Percentiles rank a stretch among this genome's conserved stretches.
These are phyloP conservation scores for Gymnoscelis rufifasciata DNA, from an alignment of 2,888 invertebrate genomes.

Conservation along the genomic window DNA sequence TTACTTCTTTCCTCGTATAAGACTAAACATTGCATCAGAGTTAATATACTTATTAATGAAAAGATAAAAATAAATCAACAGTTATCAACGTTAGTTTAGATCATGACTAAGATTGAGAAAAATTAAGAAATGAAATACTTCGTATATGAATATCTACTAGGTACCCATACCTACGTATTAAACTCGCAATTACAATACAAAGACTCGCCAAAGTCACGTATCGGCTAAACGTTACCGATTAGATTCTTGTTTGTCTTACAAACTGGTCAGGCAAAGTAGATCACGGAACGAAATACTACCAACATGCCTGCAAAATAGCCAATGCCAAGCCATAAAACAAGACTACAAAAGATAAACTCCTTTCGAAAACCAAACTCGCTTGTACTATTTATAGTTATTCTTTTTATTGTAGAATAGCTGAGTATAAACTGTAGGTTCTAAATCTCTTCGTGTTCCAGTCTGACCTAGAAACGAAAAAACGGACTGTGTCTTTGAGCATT, in stretches of 20 bases:
- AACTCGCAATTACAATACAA: constrained; percentile 29
- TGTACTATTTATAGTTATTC: too few relatives aligned
- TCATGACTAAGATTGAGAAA: too few relatives aligned
- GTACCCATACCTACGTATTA: too few relatives aligned
- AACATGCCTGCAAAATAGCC: neutral
- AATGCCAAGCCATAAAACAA: neutral
- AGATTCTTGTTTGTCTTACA: constrained; percentile 31
- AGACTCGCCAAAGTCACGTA: constrained; percentile 24
- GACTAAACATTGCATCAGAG: too few relatives aligned
- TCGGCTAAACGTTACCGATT: constrained; percentile 25
- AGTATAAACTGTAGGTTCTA: constrained; percentile 33
- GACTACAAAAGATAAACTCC: neutral
- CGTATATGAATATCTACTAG: too few relatives aligned
- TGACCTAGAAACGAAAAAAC: constrained; percentile 71
- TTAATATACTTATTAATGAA: too few relatives aligned
- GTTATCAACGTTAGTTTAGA: too few relatives aligned
- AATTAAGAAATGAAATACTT: too few relatives aligned
- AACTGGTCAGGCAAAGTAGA: constrained; percentile 45
- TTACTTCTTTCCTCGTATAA: too few relatives aligned
- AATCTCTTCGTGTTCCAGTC: constrained; percentile 34
- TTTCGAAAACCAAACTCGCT: neutral
- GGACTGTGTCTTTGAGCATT: constrained; percentile 42
- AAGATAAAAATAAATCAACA: too few relatives aligned
- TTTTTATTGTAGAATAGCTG: constrained; percentile 16
- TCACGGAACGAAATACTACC: constrained; percentile 48